phyloP scores from a whole-genome alignment of 2,888 invertebrate genomes.

The Eupithecia centaureata region DNA sequence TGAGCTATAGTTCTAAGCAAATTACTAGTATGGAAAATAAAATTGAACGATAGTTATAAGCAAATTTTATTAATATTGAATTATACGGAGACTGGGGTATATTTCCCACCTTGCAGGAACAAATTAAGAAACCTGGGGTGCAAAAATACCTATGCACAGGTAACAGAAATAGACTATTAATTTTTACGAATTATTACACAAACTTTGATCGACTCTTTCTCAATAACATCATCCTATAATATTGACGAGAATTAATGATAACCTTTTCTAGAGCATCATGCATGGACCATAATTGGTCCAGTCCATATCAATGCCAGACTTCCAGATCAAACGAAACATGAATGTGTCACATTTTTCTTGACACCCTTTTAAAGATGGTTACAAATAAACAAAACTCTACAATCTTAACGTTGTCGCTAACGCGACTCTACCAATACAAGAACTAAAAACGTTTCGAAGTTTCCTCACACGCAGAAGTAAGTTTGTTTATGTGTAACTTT shows the following conservation, averaged over 20 bases:
- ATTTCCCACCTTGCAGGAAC: not conserved
- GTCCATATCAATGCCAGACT: conserved; percentile 11
- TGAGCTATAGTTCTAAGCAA: too few relatives aligned
- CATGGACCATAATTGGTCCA: conserved; percentile 18
- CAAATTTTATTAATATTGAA: not conserved
- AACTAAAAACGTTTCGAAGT: conserved; percentile 4
- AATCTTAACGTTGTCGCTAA: not conserved
- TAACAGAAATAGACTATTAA: not conserved
- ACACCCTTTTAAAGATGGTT: conserved; percentile 7
- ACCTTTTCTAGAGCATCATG: conserved; percentile 17
- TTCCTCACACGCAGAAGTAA: conserved; percentile 18
- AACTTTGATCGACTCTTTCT: not conserved
- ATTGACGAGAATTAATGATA: conserved; percentile 15
- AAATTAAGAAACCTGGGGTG: not conserved
- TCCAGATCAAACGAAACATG: conserved; percentile 17
- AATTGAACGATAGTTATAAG: not conserved
- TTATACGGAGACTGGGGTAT: not conserved
- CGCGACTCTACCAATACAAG: conserved; percentile 9
- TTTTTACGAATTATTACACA: not conserved
- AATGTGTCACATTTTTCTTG: conserved; percentile 15
- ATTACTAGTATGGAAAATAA: not conserved
- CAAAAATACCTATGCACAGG: not conserved
- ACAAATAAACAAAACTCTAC: conserved; percentile 1
- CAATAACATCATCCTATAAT: conserved; percentile 9
- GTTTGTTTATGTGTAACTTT: conserved; percentile 19